Percentiles rank a stretch among this genome's conserved stretches.
phyloP scores from a whole-genome alignment of 2,797 vertebrate species.

The Anas georgica region DNA sequence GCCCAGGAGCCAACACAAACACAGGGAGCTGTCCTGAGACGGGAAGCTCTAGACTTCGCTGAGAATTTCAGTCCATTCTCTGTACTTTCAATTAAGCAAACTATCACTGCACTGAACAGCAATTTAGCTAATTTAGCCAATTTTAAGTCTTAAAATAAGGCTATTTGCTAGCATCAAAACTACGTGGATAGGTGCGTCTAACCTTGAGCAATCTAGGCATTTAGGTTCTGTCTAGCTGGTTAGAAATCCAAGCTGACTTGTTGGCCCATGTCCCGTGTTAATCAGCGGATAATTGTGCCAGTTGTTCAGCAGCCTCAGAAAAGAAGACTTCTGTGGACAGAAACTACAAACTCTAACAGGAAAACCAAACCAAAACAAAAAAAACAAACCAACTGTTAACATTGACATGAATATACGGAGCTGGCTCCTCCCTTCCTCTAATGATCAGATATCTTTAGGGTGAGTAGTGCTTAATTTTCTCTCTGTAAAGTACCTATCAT shows the following conservation, averaged over 20 bases:
- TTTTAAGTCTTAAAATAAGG: not conserved
- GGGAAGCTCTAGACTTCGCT: not conserved
- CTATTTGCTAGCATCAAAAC: not conserved
- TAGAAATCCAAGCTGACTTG: not conserved
- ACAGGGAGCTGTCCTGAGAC: no score
- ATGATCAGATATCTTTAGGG: not conserved
- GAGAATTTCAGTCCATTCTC: not conserved
- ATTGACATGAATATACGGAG: rapidly evolving
- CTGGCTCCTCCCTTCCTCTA: not conserved
- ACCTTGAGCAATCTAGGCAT: not conserved
- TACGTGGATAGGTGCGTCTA: not conserved
- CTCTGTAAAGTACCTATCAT: not conserved
- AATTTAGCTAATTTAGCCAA: not conserved
- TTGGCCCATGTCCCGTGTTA: rapidly evolving
- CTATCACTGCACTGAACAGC: not conserved
- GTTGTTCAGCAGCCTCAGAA: not conserved
- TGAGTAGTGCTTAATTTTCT: not conserved
- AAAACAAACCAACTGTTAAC: not conserved
- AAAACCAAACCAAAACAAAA: not conserved
- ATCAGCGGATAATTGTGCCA: not conserved
- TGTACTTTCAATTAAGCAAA: not conserved
- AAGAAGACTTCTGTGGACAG: not conserved
- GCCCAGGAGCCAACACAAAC: not conserved
- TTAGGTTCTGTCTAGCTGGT: not conserved
- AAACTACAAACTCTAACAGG: rapidly evolving